Percentiles rank a stretch among this genome's conserved stretches.
Conservation (phyloP, 2,888 invertebrate species). For the Sarcophaga variegata region DNA sequence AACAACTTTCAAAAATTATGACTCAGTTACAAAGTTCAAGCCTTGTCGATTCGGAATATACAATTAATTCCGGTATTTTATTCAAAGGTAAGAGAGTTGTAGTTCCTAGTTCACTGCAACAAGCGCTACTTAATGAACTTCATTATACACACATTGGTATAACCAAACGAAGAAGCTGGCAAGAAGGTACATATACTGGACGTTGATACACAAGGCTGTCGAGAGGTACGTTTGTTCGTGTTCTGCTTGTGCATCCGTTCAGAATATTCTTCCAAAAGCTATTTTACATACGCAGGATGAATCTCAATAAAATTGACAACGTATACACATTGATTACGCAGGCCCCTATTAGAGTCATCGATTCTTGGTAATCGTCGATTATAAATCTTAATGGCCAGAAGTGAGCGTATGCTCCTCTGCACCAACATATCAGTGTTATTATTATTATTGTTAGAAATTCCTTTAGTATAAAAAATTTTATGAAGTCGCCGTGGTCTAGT, state of each 20-base stretch:
- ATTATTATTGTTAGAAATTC: no score
- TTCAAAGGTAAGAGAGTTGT: no score
- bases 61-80: no score
- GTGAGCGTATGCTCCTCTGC: not conserved
- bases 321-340: not conserved
- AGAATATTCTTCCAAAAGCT: not conserved
- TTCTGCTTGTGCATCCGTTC: not conserved
- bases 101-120: no score
- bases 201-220: not conserved
- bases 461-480: no score
- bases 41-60: no score
- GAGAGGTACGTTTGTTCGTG: slow-evolving; percentile 1
- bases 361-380: not conserved
- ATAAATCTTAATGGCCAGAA: not conserved
- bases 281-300: not conserved
- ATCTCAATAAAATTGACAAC: not conserved
- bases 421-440: not conserved
- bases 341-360: not conserved
- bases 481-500: no score
- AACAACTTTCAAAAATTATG: no score
- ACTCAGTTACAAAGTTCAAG: no score
- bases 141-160: no score
- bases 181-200: not conserved
- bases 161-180: not conserved
- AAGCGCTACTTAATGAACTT: no score